These are phyloP conservation scores for Machaerirhynchus nigripectus DNA, from an alignment of 2,113 vertebrate genomes.

Conservation along the genomic window DNA sequence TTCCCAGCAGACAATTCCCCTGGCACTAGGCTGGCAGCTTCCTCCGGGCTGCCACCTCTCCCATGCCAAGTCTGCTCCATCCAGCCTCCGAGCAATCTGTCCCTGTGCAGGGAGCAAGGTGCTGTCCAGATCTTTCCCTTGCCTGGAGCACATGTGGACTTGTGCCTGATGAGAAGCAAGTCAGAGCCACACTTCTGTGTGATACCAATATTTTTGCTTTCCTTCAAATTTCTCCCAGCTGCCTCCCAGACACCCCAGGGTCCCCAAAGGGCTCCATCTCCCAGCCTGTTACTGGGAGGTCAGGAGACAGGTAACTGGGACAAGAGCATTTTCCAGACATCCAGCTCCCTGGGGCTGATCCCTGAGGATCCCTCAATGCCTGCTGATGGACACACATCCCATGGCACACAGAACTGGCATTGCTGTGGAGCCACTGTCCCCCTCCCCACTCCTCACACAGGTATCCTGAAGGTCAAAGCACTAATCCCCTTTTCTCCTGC, in stretches of 20 bases:
- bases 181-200: neutral
- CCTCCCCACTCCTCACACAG: neutral
- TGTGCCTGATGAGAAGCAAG: neutral
- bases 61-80: neutral
- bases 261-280: neutral
- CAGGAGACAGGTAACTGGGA: neutral
- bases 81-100: neutral
- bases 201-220: neutral
- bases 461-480: neutral
- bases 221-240: neutral
- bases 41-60: neutral
- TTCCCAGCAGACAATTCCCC: neutral
- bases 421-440: neutral
- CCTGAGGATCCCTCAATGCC: neutral
- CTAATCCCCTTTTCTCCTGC: neutral
- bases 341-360: neutral
- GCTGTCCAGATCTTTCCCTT: neutral
- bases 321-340: neutral
- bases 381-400: neutral
- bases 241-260: neutral
- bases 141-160: neutral
- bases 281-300: neutral
- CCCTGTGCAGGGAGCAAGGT: neutral
- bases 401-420: fast-evolving
- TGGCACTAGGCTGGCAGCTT: neutral